Evolutionary conservation across 2,888 invertebrate species (phyloP).

Genomic region (Mystacides longicornis): DNA sequence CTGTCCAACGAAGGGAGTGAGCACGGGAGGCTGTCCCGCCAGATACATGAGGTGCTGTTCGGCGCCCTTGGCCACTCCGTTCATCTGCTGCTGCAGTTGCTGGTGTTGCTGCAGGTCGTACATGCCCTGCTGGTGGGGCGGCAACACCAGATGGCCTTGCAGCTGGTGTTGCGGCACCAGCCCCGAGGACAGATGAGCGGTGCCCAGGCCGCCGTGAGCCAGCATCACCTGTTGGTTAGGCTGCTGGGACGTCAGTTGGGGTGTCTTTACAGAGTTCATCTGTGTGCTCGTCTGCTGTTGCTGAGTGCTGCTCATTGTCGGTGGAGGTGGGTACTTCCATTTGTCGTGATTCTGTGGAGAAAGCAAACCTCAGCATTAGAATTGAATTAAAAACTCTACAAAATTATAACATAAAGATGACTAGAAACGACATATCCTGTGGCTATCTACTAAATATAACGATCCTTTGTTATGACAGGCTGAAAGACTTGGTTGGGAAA

Average conservation of each 20-base stretch:
- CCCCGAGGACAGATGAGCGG: constrained; percentile 29
- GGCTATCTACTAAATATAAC: too few species aligned
- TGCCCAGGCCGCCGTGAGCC: constrained; percentile 35
- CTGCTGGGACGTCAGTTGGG: constrained; percentile 36
- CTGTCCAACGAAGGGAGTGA: constrained; percentile 54
- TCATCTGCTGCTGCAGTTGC: constrained; percentile 46
- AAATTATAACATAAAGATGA: too few species aligned
- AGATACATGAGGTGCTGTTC: constrained; percentile 45
- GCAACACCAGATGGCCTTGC: constrained; percentile 34
- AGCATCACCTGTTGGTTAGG: constrained; percentile 32
- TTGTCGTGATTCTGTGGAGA: constrained; percentile 68
- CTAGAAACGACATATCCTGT: too few species aligned
- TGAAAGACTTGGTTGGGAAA: too few species aligned
- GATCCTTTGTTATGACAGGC: too few species aligned
- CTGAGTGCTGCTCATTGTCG: constrained; percentile 49
- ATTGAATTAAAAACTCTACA: too few species aligned
- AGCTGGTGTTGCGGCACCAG: constrained; percentile 17
- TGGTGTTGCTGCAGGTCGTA: constrained; percentile 47
- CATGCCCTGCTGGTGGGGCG: constrained; percentile 42
- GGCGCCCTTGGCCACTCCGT: constrained; percentile 45
- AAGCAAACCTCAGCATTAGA: too few species aligned
- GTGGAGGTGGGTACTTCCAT: constrained; percentile 71
- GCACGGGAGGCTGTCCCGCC: constrained; percentile 47
- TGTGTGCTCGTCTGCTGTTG: constrained; percentile 39
- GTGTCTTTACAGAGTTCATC: constrained; percentile 37